These are phyloP conservation scores for Remorina albescens DNA, from an alignment of 2,797 vertebrate species.

Conservation along the genomic window DNA sequence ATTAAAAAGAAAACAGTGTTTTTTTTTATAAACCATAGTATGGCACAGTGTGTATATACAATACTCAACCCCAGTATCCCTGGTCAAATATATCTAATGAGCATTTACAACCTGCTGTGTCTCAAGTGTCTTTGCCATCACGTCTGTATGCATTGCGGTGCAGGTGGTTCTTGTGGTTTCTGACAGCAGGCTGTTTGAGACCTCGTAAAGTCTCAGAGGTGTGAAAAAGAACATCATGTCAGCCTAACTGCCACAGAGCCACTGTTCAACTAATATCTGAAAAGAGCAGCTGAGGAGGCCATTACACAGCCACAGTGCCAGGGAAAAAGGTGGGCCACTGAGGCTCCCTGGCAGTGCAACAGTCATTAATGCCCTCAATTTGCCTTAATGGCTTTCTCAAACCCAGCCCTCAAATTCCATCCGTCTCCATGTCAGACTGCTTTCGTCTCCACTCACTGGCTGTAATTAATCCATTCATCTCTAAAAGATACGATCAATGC, in stretches of 20 bases:
- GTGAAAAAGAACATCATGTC: constrained; percentile 59
- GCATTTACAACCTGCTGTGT: constrained; percentile 4
- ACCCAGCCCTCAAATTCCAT: constrained; percentile 75
- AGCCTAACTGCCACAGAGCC: constrained; percentile 39
- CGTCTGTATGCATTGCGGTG: neutral
- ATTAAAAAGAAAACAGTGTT: constrained; percentile 18
- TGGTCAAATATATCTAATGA: constrained; percentile 19
- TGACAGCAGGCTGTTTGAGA: constrained; percentile 51
- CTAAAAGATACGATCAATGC: constrained; percentile 84
- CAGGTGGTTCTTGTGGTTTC: constrained; percentile 58
- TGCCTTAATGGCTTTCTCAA: constrained; percentile 86
- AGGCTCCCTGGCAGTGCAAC: constrained; percentile 77
- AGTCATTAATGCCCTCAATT: constrained; percentile 89
- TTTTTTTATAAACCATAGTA: neutral
- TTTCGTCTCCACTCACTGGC: constrained; percentile 79
- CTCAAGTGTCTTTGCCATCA: constrained; percentile 15
- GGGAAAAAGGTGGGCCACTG: constrained; percentile 67
- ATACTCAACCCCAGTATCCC: constrained; percentile 17
- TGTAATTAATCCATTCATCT: constrained; percentile 90
- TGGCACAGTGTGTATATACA: neutral
- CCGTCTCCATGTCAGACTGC: constrained; percentile 74
- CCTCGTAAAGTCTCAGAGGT: constrained; percentile 58
- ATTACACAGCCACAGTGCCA: constrained; percentile 72
- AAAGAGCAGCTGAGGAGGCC: constrained; percentile 71
- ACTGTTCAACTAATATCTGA: constrained; percentile 46